These are phyloP conservation scores for Epinephelus fuscoguttatus DNA, from an alignment of 2,113 vertebrate species.

Conservation along the genomic window DNA sequence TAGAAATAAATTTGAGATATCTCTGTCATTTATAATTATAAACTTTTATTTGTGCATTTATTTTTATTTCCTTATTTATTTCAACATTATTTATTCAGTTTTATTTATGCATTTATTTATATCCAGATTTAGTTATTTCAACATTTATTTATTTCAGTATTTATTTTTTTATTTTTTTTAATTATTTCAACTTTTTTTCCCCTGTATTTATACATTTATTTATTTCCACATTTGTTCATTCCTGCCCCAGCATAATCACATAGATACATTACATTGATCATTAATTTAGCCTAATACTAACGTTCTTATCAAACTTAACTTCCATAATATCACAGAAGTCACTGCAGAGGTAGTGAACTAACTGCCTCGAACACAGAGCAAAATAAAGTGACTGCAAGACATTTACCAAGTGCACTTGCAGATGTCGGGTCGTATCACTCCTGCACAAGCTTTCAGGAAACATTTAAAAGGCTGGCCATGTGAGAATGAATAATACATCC, in stretches of 20 bases:
- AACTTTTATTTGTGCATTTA: too few relatives aligned
- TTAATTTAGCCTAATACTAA: constrained; percentile 9
- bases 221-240: too few relatives aligned
- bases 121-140: too few relatives aligned
- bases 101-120: too few relatives aligned
- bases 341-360: constrained; percentile 41
- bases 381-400: constrained; percentile 60
- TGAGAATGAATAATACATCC: constrained; percentile 80
- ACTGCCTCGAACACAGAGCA: constrained; percentile 51
- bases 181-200: too few relatives aligned
- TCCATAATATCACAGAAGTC: constrained; percentile 9
- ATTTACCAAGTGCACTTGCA: constrained; percentile 59
- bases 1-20: too few relatives aligned
- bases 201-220: too few relatives aligned
- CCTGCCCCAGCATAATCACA: background rate
- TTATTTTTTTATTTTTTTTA: too few relatives aligned
- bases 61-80: too few relatives aligned
- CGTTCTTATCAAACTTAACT: constrained; percentile 6
- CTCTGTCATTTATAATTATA: too few relatives aligned
- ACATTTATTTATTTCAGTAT: too few relatives aligned
- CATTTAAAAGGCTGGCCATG: constrained; percentile 67
- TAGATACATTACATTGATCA: background rate
- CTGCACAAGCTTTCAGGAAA: constrained; percentile 74
- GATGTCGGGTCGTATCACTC: constrained; percentile 71
- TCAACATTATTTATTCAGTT: too few relatives aligned